Evolutionary conservation across 2,888 invertebrate genomes (phyloP), one percentile per base, ranked within the genome.

Genomic region (Netelia inedita): DNA sequence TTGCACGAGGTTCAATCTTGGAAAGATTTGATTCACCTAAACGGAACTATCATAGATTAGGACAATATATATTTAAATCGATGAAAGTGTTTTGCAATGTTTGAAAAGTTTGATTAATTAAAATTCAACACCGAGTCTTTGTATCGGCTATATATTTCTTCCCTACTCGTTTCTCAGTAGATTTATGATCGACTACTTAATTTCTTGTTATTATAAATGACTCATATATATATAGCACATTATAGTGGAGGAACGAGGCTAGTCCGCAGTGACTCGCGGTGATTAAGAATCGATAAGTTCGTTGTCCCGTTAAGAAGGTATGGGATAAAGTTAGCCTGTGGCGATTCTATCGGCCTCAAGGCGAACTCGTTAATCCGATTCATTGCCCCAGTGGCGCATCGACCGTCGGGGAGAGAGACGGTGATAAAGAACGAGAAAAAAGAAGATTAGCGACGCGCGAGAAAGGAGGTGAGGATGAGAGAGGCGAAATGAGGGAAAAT

Each of bases 351-450:
- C 68, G 43, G 80, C 85, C 78, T 65, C 75, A 73, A 85, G 86
- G 79, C 57, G 74, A 66, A 71, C 86, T 86, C 79, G 83, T 81
- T 83, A 85, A 87, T 86, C 82, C 80, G 78, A 83, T 82, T 76
- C 79, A 86, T 86, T 87, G 85, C 80, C 87, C 82, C 82, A 79
- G 82, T 61, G 41, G 57, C 28, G 55, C 50, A 76, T 55, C 76
- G 66, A 66, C 55, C 53, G 76, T 16, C 16, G 19, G 57, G 10
- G 16, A 71, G 16, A 81, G 65, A 75, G 14, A 74, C 61, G 68
- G 28, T 28, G 63, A 63, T 75, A 73, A 53, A 74, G 68, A 84
- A 78, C 84, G 46, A 68, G 65, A 82, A 16, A 61, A 59, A 46
- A 59, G 59, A 65, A 85, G 79, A 82, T 76, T 78, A 75, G 72